Percentiles rank a stretch among this genome's conserved stretches.
Conservation (phyloP, 2,888 invertebrate species). For the Noctua comes region DNA sequence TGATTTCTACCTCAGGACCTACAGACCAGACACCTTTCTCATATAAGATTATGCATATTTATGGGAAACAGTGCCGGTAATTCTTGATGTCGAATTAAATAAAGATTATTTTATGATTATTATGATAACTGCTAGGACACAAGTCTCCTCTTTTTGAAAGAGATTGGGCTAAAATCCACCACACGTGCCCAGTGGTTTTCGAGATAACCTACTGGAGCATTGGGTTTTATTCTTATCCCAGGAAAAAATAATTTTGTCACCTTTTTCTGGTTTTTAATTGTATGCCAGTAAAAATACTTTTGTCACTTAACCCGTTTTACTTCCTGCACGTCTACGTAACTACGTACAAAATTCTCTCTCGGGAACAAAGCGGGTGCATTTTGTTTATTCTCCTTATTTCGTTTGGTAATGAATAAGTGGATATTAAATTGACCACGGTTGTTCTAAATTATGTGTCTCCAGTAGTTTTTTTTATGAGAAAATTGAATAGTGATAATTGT, state of each 20-base stretch:
- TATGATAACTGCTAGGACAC: background rate
- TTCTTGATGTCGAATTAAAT: background rate
- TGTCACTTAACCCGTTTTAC: conserved; percentile 22
- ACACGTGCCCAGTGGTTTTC: background rate
- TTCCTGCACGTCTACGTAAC: conserved; percentile 27
- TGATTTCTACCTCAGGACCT: background rate
- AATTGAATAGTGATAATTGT: background rate
- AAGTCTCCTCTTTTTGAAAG: background rate
- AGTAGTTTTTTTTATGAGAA: conserved; percentile 9
- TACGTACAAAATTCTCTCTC: conserved; percentile 64
- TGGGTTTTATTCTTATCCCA: background rate
- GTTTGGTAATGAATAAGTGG: conserved; percentile 67
- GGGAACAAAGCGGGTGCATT: conserved; percentile 68
- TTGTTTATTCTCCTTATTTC: conserved; percentile 66
- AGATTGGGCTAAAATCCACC: background rate
- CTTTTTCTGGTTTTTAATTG: background rate
- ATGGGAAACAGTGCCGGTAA: background rate
- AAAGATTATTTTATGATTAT: too few species aligned
- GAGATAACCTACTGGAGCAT: too few species aligned
- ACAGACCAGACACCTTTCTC: background rate
- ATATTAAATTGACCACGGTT: conserved; percentile 64
- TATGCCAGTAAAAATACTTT: background rate
- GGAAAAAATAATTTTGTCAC: background rate
- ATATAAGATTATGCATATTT: background rate
- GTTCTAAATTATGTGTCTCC: conserved; percentile 38